Base-by-base conservation (phyloP, 2,888 invertebrate genomes). In the Cinara cedri region DNA sequence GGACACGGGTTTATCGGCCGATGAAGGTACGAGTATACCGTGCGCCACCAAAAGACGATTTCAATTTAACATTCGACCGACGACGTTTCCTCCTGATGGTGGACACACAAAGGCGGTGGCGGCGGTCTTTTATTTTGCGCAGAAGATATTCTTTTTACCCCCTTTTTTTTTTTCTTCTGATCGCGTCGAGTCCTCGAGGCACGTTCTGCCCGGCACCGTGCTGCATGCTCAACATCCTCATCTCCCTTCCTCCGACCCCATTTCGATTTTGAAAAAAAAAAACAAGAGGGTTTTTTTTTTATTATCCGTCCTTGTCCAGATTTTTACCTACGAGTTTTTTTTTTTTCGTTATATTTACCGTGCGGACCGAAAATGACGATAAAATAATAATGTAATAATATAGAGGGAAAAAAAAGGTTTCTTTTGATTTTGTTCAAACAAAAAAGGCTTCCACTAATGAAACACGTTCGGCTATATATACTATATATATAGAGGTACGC, bases 11-110 rank as follows among this genome's bases (percentile, higher is more conserved):
- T 76, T 76, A 76, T 76, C 76, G 66, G 72, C 10, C 49, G 49
- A 49, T 34, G 72, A 72, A 72, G 34, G 72, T 62, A 62, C 42
- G 19, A 19, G 10, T 55, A 71, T 16, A 49, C 26, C n/a, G 46
- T 6, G 8, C 14, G n/a, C 34, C 11, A 13, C 26, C 51, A 49
- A 74, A 63, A 74, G 74, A 66, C 76, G 76, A 78, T 78, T 78
- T 78, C 76, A 78, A 68, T 78, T 78, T 78, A 78, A 78, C 76
- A 78, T 78, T 78, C 76, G 76, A 78, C 76, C 76, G 76, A 78
- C 76, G 76, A 78, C 68, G 76, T 78, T 78, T 78, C 76, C 76
- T 78, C 34, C 3, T 34, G 34, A 34, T 6, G 68, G 57, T 68
- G 76, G 76, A 78, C 76, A 74, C 63, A 76, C 76, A 76, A 66